These are phyloP conservation scores for Thamnophis sirtalis DNA, from an alignment of 2,113 vertebrate genomes.

Conservation along the genomic window DNA sequence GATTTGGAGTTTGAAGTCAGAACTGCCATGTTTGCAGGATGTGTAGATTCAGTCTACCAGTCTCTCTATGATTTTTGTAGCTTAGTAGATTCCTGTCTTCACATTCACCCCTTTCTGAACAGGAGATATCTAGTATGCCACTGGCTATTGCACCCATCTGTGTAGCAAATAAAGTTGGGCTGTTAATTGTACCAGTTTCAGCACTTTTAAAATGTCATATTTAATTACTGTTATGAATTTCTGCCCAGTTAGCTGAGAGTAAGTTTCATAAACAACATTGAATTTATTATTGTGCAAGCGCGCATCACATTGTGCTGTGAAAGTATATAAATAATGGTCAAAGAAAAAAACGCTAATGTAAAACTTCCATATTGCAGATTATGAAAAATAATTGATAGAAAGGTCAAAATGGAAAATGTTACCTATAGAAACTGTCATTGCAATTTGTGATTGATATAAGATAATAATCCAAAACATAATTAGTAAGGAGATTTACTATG, in stretches of 20 bases:
- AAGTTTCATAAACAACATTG: neutral
- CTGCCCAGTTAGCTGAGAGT: neutral
- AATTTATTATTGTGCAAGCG: neutral
- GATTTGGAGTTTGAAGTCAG: neutral
- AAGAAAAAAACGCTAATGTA: conserved; percentile 28
- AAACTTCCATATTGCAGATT: conserved; percentile 26
- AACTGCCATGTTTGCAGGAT: neutral
- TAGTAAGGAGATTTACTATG: conserved; percentile 46
- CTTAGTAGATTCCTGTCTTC: neutral
- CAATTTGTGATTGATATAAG: conserved; percentile 36
- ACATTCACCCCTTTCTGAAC: neutral
- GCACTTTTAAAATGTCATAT: neutral
- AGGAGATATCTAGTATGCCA: neutral
- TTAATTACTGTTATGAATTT: neutral
- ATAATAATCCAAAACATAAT: conserved; percentile 55
- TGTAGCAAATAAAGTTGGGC: neutral
- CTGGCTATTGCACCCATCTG: neutral
- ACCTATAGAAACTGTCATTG: conserved; percentile 25
- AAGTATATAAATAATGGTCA: conserved; percentile 17
- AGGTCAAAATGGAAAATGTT: conserved; percentile 16
- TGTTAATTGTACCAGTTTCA: neutral
- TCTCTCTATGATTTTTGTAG: neutral
- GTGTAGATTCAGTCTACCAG: neutral
- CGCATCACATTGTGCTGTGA: neutral
- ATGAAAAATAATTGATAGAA: conserved; percentile 28